These are phyloP conservation scores for Troides aeacus DNA, from an alignment of 2,888 invertebrate species.

Conservation along the genomic window DNA sequence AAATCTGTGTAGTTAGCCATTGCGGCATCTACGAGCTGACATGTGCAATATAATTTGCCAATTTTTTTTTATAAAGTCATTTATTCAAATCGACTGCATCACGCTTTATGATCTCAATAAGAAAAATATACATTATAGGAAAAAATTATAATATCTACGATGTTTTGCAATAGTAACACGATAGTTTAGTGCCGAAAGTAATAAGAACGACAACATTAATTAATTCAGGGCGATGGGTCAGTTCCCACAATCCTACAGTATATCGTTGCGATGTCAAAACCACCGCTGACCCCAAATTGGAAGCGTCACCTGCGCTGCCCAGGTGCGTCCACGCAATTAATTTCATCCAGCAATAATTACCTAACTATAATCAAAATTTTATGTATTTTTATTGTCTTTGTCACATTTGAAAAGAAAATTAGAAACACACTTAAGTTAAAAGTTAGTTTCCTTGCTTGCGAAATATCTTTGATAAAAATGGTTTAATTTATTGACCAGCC, in stretches of 20 bases:
- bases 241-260: conserved; percentile 54
- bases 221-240: conserved; percentile 38
- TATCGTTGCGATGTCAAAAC: conserved; percentile 58
- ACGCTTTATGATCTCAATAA: too few relatives aligned
- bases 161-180: neutral
- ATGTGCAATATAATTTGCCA: too few relatives aligned
- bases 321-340: conserved; percentile 73
- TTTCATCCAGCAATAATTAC: conserved; percentile 66
- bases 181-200: conserved; percentile 12
- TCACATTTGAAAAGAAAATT: conserved; percentile 45
- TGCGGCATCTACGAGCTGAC: too few relatives aligned
- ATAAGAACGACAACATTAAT: conserved; percentile 18
- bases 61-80: too few relatives aligned
- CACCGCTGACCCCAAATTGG: conserved; percentile 70
- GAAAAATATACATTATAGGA: neutral
- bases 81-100: too few relatives aligned
- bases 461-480: conserved; percentile 46
- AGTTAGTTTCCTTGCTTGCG: conserved; percentile 52
- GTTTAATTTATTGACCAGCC: conserved; percentile 48
- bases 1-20: too few relatives aligned
- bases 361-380: conserved; percentile 50
- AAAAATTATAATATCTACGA: neutral
- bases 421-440: conserved; percentile 44
- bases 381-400: conserved; percentile 64
- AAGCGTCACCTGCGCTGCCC: conserved; percentile 71